A percentile compares a stretch with the other conserved stretches of the same genome.
These are phyloP conservation scores for Machimus atricapillus DNA, from an alignment of 2,888 invertebrate species.

Conservation along the genomic window DNA sequence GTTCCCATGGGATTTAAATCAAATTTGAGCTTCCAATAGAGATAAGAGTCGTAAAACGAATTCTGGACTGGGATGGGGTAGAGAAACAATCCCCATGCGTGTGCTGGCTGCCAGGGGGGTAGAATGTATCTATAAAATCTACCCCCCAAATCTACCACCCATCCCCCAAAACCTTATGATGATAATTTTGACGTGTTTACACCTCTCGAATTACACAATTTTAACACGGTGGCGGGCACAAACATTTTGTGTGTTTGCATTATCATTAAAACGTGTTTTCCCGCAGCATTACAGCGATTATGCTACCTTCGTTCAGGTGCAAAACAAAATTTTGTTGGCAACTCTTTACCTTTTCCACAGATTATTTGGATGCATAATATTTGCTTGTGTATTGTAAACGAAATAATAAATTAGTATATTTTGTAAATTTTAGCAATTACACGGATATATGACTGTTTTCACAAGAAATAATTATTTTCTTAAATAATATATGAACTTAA, in stretches of 20 bases:
- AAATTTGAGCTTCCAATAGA: conserved; percentile 45
- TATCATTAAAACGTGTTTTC: neutral
- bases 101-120: neutral
- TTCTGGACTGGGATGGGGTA: neutral
- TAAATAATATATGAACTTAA: neutral
- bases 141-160: neutral
- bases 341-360: neutral
- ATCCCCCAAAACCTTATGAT: neutral
- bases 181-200: neutral
- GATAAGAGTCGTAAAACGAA: neutral
- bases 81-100: neutral
- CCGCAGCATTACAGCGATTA: neutral
- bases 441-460: neutral
- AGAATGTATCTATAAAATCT: neutral
- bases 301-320: neutral
- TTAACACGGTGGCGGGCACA: neutral
- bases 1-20: neutral
- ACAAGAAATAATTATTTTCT: neutral
- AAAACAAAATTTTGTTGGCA: neutral
- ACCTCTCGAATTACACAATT: neutral
- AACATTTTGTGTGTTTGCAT: neutral
- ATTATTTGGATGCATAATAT: neutral
- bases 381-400: neutral
- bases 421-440: neutral
- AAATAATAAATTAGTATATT: neutral